A percentile compares a stretch with the other conserved stretches of the same genome.
Evolutionary conservation across 2,888 invertebrate genomes (phyloP).

Genomic region (Agonopterix arenella): DNA sequence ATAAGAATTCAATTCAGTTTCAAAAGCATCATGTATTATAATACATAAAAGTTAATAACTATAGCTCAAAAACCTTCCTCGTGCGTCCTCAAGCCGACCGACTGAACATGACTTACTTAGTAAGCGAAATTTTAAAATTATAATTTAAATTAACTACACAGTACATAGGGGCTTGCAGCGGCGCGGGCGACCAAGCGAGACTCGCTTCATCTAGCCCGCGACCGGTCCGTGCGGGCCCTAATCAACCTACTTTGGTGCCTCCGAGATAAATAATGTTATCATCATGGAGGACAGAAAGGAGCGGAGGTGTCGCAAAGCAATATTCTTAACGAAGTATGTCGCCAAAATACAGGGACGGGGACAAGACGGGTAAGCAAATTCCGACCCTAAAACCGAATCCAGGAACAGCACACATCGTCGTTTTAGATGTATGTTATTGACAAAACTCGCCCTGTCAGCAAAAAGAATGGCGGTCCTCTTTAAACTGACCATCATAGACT

Average conservation of each 20-base stretch:
- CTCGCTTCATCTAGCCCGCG: not conserved
- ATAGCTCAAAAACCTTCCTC: slow-evolving; percentile 58
- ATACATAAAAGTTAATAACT: slow-evolving; percentile 69
- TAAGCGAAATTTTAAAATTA: slow-evolving; percentile 68
- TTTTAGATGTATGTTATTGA: too few relatives aligned
- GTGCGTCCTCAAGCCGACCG: slow-evolving; percentile 60
- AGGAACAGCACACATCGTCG: too few relatives aligned
- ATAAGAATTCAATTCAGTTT: slow-evolving; percentile 74
- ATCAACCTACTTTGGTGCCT: slow-evolving; percentile 42
- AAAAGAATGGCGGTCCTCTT: too few relatives aligned
- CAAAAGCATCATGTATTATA: slow-evolving; percentile 72
- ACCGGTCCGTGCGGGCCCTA: slow-evolving; percentile 11
- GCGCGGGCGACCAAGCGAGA: slow-evolving; percentile 2
- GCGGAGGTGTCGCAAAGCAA: too few relatives aligned
- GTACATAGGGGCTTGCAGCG: slow-evolving; percentile 13
- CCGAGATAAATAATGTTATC: slow-evolving; percentile 37
- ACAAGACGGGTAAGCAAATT: too few relatives aligned
- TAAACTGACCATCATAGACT: too few relatives aligned
- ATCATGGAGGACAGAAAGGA: too few relatives aligned
- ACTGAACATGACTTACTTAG: slow-evolving; percentile 63
- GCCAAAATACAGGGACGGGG: too few relatives aligned
- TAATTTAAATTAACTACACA: slow-evolving; percentile 42
- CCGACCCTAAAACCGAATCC: too few relatives aligned
- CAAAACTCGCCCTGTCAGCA: too few relatives aligned
- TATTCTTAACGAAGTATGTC: too few relatives aligned